phyloP scores from a whole-genome alignment of 2,888 invertebrate species.

The Mesochorus sp. region DNA sequence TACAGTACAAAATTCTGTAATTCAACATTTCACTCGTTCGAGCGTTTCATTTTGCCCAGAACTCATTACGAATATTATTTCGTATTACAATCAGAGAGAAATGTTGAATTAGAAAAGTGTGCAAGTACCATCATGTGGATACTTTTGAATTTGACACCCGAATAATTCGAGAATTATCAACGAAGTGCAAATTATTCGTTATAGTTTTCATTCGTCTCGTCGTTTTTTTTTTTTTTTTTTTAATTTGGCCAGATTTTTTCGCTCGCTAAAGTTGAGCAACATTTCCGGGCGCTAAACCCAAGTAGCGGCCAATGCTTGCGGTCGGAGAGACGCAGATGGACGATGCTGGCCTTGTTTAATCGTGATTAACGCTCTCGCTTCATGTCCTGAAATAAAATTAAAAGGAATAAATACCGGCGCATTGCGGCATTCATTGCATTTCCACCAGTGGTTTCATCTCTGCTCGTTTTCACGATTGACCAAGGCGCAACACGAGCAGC shows the following conservation, averaged over 20 bases:
- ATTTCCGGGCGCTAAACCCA: neutral
- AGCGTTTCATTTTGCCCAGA: too few relatives aligned
- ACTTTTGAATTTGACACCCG: too few relatives aligned
- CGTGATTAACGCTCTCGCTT: conserved; percentile 61
- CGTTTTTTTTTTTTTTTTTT: neutral
- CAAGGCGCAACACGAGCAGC: neutral
- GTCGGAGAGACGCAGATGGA: neutral
- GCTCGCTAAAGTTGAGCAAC: neutral
- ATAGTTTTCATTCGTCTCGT: neutral
- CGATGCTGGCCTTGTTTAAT: conserved; percentile 55
- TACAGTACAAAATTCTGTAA: too few relatives aligned
- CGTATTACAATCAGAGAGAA: too few relatives aligned
- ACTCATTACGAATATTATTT: too few relatives aligned
- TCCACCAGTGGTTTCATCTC: conserved; percentile 27
- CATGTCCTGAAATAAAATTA: conserved; percentile 56
- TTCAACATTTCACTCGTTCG: too few relatives aligned
- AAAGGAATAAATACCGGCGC: conserved; percentile 61
- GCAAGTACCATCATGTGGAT: too few relatives aligned
- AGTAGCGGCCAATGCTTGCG: conserved; percentile 21
- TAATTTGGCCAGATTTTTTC: neutral
- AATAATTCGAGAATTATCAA: neutral
- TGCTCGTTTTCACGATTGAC: conserved; percentile 21
- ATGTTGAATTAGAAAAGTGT: too few relatives aligned
- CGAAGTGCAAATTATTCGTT: neutral
- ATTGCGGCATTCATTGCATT: conserved; percentile 57